These are phyloP conservation scores for Hemibagrus wyckioides DNA, from an alignment of 2,113 vertebrate species.

Conservation along the genomic window DNA sequence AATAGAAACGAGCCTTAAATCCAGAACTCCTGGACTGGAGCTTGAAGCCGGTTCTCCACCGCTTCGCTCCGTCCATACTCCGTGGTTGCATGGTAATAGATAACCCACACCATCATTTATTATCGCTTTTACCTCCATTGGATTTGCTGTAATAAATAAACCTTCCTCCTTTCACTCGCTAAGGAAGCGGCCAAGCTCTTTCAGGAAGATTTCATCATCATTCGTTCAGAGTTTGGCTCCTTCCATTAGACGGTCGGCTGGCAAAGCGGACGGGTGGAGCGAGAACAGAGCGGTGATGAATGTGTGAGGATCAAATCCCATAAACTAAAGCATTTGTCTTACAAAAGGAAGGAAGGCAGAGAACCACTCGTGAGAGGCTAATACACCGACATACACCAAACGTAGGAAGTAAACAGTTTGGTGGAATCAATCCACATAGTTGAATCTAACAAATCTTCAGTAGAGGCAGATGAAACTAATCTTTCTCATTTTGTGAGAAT, in stretches of 20 bases:
- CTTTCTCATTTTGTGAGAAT: not conserved
- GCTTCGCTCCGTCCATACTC: not conserved
- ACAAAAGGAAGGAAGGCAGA: conserved; percentile 10
- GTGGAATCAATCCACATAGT: not conserved
- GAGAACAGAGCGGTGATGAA: conserved; percentile 21
- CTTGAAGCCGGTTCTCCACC: not conserved
- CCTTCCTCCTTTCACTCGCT: not conserved
- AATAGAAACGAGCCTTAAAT: not conserved
- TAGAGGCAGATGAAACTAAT: not conserved
- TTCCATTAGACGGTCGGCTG: conserved; percentile 33
- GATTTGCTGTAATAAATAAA: conserved; percentile 36
- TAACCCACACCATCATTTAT: not conserved
- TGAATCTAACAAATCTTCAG: not conserved
- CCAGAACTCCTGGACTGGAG: not conserved
- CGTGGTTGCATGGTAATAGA: not conserved
- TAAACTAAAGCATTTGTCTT: conserved; percentile 15
- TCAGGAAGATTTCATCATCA: conserved; percentile 38
- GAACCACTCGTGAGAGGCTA: not conserved
- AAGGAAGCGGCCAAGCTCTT: conserved; percentile 3
- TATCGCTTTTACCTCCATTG: conserved; percentile 25
- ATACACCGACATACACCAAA: not conserved
- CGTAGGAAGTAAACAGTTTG: not conserved
- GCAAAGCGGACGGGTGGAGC: not conserved
- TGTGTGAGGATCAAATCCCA: conserved; percentile 15
- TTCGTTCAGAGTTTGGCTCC: conserved; percentile 16